Evolutionary conservation across 2,113 vertebrate genomes (phyloP), one percentile per base, ranked within the genome.

Genomic region (Propithecus coquereli): DNA sequence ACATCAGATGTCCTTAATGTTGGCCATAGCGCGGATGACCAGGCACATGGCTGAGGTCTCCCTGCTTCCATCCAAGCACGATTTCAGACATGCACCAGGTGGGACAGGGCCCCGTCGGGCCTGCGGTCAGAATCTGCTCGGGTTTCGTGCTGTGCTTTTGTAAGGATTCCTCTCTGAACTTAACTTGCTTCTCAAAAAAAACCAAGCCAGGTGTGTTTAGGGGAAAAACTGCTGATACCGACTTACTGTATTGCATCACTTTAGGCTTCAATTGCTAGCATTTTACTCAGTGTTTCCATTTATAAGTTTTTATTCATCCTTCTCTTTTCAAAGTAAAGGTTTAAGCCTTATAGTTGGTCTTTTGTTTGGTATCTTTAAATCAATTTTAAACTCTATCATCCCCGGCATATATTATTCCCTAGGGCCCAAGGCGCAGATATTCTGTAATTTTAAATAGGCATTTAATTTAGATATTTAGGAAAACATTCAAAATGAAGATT

Each of bases 161-260:
- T 9, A 61, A 47, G 47, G 25, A 30, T 52, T 54, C 27, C 45
- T 14, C 23, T 84, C n/a, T 50, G 4, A 73, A 43, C 23, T 25
- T 40, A 11, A 5, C 66, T 71, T 43, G 12, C 27, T 76, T 76
- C 43, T 70, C n/a, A 9, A 5, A 70, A 2, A 70, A 40, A 70
- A 10, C 68, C 50, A 82, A 16, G 32, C 25, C 12, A 37, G 32
- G 18, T 30, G 1, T 25, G 47, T 37, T 47, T 25, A 25, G 12
- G 45, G 59, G 5, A 17, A 8, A 23, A 20, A 22, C 13, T 5
- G 0, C 52, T 6, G 68, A 1, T 0, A 0, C 5, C 47, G 4
- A 1, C 17, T 43, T 20, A 2, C 40, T 18, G 2, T 12, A 1
- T 32, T 11, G 8, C 25, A 0, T 6, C 4, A 2, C 43, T 20